Evolutionary conservation across 2,113 vertebrate species (phyloP).

Genomic region (Melanostigma gelatinosum): DNA sequence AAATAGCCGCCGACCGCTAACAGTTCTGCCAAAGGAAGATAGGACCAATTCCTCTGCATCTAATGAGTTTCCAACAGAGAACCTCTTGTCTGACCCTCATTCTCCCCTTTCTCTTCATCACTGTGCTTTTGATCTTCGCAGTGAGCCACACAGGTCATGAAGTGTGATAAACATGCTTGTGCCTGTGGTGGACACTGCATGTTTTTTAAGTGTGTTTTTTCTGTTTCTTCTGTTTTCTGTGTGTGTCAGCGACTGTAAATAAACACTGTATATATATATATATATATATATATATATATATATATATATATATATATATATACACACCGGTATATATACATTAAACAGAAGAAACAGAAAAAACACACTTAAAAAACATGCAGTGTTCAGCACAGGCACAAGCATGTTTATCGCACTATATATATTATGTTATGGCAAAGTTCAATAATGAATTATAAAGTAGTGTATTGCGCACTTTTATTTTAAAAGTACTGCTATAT

Average conservation of each 20-base stretch:
- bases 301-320: too few relatives aligned
- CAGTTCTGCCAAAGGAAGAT: constrained; percentile 36
- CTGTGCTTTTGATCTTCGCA: constrained; percentile 52
- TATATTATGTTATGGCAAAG: too few relatives aligned
- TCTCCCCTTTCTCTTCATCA: constrained; percentile 43
- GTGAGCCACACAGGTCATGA: constrained; percentile 33
- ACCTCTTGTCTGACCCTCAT: constrained; percentile 46
- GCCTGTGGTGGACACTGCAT: neutral
- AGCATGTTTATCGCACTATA: too few relatives aligned
- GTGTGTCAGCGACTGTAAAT: neutral
- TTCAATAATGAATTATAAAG: too few relatives aligned
- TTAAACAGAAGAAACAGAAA: too few relatives aligned
- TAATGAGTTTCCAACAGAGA: constrained; percentile 69
- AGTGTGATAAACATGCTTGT: constrained; percentile 8
- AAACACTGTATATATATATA: neutral
- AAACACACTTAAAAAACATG: too few relatives aligned
- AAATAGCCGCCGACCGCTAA: constrained; percentile 41
- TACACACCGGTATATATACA: too few relatives aligned
- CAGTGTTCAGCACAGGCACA: too few relatives aligned
- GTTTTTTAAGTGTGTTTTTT: neutral
- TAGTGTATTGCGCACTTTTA: too few relatives aligned
- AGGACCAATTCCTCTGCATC: constrained; percentile 41
- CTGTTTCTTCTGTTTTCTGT: neutral
- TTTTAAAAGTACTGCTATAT: too few relatives aligned
- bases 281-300: too few relatives aligned